These are phyloP conservation scores for Latheticus oryzae DNA, from an alignment of 2,888 invertebrate species.

Conservation along the genomic window DNA sequence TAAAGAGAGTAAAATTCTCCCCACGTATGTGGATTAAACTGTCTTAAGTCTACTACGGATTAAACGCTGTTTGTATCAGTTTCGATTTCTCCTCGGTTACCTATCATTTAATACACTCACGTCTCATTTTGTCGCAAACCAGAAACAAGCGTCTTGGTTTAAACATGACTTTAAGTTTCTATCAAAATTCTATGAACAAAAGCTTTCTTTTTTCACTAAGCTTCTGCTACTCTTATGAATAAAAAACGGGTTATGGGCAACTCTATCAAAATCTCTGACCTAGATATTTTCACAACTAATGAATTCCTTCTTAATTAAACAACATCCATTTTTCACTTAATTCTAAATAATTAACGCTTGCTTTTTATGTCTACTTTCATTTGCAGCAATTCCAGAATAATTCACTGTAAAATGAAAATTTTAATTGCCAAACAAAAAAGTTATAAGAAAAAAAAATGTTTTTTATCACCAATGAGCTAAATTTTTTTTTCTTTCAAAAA, in stretches of 20 bases:
- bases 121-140: constrained; percentile 45
- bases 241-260: constrained; percentile 8
- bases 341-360: constrained; percentile 12
- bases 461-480: too few relatives aligned
- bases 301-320: constrained; percentile 14
- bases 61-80: constrained; percentile 50
- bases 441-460: too few relatives aligned
- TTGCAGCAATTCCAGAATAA: constrained; percentile 15
- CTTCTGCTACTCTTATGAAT: constrained; percentile 3
- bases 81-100: constrained; percentile 46
- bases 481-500: too few relatives aligned
- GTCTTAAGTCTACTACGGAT: constrained; percentile 46
- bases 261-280: constrained; percentile 1
- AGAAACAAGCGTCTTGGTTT: constrained; percentile 34
- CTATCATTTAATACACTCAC: constrained; percentile 49
- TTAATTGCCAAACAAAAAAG: constrained; percentile 9
- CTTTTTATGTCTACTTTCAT: constrained; percentile 7
- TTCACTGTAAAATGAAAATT: constrained; percentile 15
- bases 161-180: constrained; percentile 39
- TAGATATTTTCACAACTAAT: constrained; percentile 1
- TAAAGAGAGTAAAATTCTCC: constrained; percentile 36
- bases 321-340: constrained; percentile 14
- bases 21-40: constrained; percentile 44
- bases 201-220: constrained; percentile 4
- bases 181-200: constrained; percentile 28